phyloP scores from a whole-genome alignment of 2,113 vertebrate species.

The Hemiscyllium ocellatum region DNA sequence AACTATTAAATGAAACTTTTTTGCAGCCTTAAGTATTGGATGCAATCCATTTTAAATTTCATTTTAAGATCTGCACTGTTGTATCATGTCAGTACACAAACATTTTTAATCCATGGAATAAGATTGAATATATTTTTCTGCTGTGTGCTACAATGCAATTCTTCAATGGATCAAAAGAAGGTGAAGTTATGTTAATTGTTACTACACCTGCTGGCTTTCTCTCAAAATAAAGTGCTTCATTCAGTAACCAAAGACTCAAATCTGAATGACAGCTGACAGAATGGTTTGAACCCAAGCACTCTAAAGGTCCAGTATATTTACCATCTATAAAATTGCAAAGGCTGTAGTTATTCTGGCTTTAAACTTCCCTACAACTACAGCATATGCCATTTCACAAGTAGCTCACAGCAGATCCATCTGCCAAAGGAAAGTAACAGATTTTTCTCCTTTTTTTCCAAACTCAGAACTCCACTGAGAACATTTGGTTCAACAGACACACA shows the following conservation, averaged over 20 bases:
- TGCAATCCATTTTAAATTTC: not conserved
- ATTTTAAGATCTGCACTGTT: not conserved
- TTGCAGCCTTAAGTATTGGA: not conserved
- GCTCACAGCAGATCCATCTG: not conserved
- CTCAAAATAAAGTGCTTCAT: constrained; percentile 7
- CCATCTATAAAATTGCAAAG: not conserved
- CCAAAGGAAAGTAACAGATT: not conserved
- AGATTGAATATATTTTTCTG: not conserved
- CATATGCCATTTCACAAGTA: not conserved
- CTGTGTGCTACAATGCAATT: not conserved
- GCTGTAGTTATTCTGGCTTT: not conserved
- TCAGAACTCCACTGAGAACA: not conserved
- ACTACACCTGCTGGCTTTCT: not conserved
- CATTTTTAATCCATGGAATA: not conserved
- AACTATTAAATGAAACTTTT: not conserved
- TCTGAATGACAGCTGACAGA: not conserved
- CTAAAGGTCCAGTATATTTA: not conserved
- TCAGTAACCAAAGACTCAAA: not conserved
- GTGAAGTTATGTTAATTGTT: not conserved
- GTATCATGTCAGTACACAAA: not conserved
- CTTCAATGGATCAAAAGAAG: not conserved
- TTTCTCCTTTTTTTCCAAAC: not conserved
- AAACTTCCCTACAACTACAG: not conserved
- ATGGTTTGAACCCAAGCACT: not conserved
- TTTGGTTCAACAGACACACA: no score